These are phyloP conservation scores for Hucho hucho DNA, from an alignment of 2,113 vertebrate genomes.

Conservation along the genomic window DNA sequence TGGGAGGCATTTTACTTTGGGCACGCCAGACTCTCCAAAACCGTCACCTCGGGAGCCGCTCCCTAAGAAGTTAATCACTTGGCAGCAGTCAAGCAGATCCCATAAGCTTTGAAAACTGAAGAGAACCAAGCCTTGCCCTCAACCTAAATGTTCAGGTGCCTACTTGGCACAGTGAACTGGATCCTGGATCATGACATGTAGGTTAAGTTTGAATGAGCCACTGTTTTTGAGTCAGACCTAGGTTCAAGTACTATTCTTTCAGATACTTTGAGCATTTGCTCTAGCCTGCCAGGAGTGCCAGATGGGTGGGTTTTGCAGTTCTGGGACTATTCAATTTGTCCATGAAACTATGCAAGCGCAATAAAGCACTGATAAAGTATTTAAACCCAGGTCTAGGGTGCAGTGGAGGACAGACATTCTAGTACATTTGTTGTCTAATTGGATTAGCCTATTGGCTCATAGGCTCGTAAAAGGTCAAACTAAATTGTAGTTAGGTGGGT, in stretches of 20 bases:
- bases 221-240: neutral
- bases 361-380: too few species aligned
- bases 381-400: neutral
- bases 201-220: neutral
- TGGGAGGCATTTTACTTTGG: too few species aligned
- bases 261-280: neutral
- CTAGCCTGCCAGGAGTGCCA: neutral
- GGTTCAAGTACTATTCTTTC: too few species aligned
- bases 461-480: constrained; percentile 1
- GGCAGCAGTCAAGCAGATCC: constrained; percentile 10
- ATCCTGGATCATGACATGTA: neutral
- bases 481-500: neutral
- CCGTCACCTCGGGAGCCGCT: too few species aligned
- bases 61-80: too few species aligned
- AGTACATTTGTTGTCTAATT: neutral
- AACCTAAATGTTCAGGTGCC: constrained; percentile 32
- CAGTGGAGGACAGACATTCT: neutral
- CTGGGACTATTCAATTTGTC: too few species aligned
- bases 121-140: neutral
- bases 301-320: neutral
- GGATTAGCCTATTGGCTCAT: neutral
- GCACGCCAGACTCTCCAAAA: too few species aligned
- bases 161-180: constrained; percentile 7
- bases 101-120: constrained; percentile 16
- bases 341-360: too few species aligned